Percentiles rank a stretch among this genome's conserved stretches.
Conservation (phyloP, 2,113 vertebrate genomes). For the Silurus glanis region DNA sequence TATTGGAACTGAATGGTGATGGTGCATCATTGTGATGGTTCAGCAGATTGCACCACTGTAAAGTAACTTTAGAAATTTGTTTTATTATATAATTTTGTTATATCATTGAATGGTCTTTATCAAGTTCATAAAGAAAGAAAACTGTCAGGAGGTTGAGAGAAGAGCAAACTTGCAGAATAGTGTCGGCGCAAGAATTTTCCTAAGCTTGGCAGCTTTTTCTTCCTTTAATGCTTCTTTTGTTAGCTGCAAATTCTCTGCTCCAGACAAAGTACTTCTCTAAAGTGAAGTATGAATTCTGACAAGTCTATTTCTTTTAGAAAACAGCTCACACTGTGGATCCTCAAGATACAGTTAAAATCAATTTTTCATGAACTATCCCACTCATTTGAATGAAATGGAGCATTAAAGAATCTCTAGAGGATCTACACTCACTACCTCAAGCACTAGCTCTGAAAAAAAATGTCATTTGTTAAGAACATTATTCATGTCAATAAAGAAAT, state of each 20-base stretch:
- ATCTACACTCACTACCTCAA: slow-evolving; percentile 13
- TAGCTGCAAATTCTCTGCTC: background rate
- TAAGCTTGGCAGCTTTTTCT: background rate
- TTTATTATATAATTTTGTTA: too few species aligned
- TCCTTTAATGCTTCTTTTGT: slow-evolving; percentile 10
- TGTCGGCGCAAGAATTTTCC: background rate
- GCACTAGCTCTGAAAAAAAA: slow-evolving; percentile 33
- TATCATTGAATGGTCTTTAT: background rate
- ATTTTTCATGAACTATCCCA: background rate
- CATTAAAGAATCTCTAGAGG: slow-evolving; percentile 14
- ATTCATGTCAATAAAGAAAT: slow-evolving; percentile 35
- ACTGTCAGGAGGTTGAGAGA: background rate
- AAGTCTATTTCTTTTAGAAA: background rate
- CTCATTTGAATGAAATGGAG: slow-evolving; percentile 18
- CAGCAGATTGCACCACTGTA: slow-evolving; percentile 40
- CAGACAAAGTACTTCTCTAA: background rate
- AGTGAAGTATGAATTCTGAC: background rate
- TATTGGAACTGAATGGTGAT: slow-evolving; percentile 36
- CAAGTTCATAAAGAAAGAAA: slow-evolving; percentile 6
- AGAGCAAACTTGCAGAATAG: background rate
- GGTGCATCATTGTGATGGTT: slow-evolving; percentile 33
- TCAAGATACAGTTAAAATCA: background rate
- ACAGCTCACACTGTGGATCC: background rate
- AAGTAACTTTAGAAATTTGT: slow-evolving; percentile 36
- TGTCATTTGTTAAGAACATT: slow-evolving; percentile 14